Base-by-base conservation (phyloP, 1,140 invertebrate species). In the Drosophila triauraria region DNA sequence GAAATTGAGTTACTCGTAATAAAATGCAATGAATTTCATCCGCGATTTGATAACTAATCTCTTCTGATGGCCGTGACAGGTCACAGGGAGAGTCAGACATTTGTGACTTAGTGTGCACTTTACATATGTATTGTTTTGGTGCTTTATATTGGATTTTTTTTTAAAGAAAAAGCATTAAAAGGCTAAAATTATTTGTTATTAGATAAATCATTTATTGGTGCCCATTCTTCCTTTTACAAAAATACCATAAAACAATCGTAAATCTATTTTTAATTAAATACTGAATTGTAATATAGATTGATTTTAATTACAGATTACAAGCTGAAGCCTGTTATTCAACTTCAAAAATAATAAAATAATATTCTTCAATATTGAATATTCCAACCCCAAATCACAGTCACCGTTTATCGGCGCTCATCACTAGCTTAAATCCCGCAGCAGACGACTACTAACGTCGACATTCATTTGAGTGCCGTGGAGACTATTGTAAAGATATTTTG, bases 401-500 rank as follows among this genome's bases (percentile, higher is more conserved):
- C 44, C 2, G 20, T 32, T 32, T 10, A 23, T 5, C 1, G 6
- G n/a, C 59, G 64, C 54, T 50, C 83, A 87, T 76, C 80, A 57
- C 83, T 53, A 35, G 10, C 17, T 17, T 8, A 44, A 48, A 53
- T 51, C 50, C 27, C 44, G 27, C 35, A 35, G 8, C 58, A 62
- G 48, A 50, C 48, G 59, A 82, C 80, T 72, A 77, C 76, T 80
- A 80, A 77, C 51, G 68, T 43, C 61, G 68, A 88, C 84, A 80
- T 87, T 87, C 76, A 87, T 87, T 88, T 77, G 68, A 83, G 64
- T 88, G 64, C 64, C 71, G 56, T 68, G 60, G 32, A 71, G 82
- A 85, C 78, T 81, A 78, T 61, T 87, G 75, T 59, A 80, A 67
- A 61, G 74, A 88, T 87, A 80, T 87, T 86, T 87, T 53, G 76